A percentile compares a stretch with the other conserved stretches of the same genome.
phyloP scores from a whole-genome alignment of 1,140 invertebrate genomes.

The Euglossa dilemma region DNA sequence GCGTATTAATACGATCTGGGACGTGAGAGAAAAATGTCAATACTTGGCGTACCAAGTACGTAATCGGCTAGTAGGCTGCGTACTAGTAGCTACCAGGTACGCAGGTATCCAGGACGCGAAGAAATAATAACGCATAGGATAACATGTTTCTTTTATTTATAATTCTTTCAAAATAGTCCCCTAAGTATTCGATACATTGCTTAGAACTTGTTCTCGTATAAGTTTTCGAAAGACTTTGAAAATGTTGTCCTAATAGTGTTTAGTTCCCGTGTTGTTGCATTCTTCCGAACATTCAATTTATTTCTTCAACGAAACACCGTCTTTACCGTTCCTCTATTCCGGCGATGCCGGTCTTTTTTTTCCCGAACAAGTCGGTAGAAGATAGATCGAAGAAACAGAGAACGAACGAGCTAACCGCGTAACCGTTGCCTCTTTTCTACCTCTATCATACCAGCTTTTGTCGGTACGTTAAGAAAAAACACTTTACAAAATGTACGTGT shows the following conservation, averaged over 20 bases:
- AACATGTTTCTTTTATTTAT: constrained; percentile 3
- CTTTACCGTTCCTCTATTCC: not conserved
- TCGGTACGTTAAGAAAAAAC: not conserved
- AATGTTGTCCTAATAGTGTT: constrained; percentile 2
- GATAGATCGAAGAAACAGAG: not conserved
- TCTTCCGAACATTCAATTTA: not conserved
- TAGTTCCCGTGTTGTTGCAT: not conserved
- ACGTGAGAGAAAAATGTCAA: too few relatives aligned
- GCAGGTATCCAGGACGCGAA: not conserved
- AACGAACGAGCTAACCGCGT: not conserved
- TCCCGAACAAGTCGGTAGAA: not conserved
- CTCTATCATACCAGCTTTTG: not conserved
- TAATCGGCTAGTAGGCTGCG: too few relatives aligned
- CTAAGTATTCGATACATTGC: constrained; percentile 38
- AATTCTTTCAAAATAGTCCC: constrained; percentile 35
- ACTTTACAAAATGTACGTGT: not conserved
- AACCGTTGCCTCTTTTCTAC: not conserved
- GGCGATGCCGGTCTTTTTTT: not conserved
- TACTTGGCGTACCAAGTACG: too few relatives aligned
- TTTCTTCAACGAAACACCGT: not conserved
- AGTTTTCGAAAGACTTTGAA: constrained; percentile 40
- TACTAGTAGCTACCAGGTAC: too few relatives aligned
- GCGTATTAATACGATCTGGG: too few relatives aligned
- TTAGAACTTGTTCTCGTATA: constrained; percentile 26
- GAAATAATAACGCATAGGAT: not conserved